These are phyloP conservation scores for Eleutherodactylus coqui DNA, from an alignment of 2,797 vertebrate genomes.

Conservation along the genomic window DNA sequence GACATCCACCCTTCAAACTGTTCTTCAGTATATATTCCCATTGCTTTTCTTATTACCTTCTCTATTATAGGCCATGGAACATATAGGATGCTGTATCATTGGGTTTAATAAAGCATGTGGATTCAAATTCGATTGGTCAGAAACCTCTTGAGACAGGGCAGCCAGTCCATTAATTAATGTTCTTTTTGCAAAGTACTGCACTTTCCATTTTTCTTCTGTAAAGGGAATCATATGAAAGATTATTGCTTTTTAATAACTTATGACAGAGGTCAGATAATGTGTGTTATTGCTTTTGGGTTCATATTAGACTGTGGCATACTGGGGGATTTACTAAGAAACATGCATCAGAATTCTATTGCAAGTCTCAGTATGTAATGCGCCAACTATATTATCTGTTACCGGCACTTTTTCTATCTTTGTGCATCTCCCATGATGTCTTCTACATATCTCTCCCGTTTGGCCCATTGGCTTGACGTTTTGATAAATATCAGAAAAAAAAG, in stretches of 20 bases:
- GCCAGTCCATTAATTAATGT: neutral
- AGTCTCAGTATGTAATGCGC: too few species aligned
- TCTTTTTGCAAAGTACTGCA: neutral
- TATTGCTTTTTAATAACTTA: neutral
- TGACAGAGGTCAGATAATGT: neutral
- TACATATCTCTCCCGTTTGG: too few species aligned
- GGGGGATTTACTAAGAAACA: too few species aligned
- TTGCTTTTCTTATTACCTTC: neutral
- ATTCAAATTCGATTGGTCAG: neutral
- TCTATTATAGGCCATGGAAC: neutral
- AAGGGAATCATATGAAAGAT: neutral
- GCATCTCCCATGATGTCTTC: too few species aligned
- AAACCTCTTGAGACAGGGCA: neutral
- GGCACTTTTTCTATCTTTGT: too few species aligned
- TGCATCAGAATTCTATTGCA: too few species aligned
- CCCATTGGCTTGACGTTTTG: too few species aligned
- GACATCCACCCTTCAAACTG: neutral
- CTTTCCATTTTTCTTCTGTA: neutral
- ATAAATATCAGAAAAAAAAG: too few species aligned
- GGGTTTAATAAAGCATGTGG: neutral
- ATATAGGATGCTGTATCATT: neutral
- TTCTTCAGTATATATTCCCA: neutral
- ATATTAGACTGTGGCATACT: too few species aligned
- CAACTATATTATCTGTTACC: too few species aligned
- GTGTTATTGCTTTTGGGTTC: too few species aligned